These are phyloP conservation scores for Tenthredo amoena DNA, from an alignment of 2,888 invertebrate species.

Conservation along the genomic window DNA sequence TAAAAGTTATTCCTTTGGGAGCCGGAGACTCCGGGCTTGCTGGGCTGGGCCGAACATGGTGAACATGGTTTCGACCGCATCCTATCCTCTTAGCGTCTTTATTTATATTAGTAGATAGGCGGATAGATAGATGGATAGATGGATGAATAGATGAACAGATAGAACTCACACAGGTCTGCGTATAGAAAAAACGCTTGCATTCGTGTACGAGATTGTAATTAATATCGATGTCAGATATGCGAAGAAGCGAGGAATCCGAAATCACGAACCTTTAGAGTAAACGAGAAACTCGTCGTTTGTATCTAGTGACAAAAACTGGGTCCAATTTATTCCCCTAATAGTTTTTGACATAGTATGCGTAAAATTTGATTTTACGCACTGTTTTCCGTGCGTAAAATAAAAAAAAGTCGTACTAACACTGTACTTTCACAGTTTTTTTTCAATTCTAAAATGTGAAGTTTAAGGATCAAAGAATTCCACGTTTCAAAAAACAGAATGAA, in stretches of 20 bases:
- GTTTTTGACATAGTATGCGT: too few species aligned
- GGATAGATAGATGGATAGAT: background rate
- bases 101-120: constrained; percentile 4
- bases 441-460: too few species aligned
- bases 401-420: too few species aligned
- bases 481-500: too few species aligned
- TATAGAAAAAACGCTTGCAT: background rate
- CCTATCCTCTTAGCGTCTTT: constrained; percentile 25
- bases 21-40: background rate
- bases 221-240: background rate
- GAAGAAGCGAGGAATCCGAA: background rate
- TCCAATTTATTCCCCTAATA: too few species aligned
- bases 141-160: background rate
- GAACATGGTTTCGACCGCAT: background rate
- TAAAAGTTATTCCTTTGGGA: constrained; percentile 2
- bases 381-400: too few species aligned
- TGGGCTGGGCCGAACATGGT: background rate
- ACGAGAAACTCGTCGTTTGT: too few species aligned
- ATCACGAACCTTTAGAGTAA: background rate
- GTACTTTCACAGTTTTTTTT: too few species aligned
- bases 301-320: too few species aligned
- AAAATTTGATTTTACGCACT: too few species aligned
- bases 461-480: too few species aligned
- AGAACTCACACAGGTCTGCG: background rate
- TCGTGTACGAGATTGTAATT: background rate